A percentile compares a stretch with the other conserved stretches of the same genome.
These are phyloP conservation scores for Paratilapia polleni DNA, from an alignment of 2,113 vertebrate species.

Conservation along the genomic window DNA sequence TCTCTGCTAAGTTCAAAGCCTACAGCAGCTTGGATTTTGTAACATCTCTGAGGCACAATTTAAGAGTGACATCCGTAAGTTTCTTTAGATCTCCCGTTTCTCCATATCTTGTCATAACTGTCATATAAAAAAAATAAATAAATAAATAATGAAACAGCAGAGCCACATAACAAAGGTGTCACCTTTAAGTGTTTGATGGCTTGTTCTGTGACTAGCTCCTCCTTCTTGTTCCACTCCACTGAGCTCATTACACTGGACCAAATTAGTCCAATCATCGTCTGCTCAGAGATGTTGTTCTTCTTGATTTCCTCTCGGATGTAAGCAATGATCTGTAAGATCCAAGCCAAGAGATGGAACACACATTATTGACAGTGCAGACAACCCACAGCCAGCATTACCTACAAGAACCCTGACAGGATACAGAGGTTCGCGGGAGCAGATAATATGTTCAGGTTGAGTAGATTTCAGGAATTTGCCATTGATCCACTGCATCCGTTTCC, in stretches of 20 bases:
- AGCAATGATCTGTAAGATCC: constrained; percentile 85
- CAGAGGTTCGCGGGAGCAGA: not conserved
- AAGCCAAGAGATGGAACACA: not conserved
- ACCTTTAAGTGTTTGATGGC: constrained; percentile 97
- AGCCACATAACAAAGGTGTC: not conserved
- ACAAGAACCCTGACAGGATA: not conserved
- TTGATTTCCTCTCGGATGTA: constrained; percentile 96
- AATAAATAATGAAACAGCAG: not conserved
- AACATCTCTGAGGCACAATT: not conserved
- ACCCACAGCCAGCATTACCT: not conserved
- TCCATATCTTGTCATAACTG: not conserved
- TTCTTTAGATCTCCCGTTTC: not conserved
- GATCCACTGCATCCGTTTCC: constrained; percentile 29
- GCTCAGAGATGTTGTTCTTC: constrained; percentile 95
- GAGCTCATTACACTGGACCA: constrained; percentile 98
- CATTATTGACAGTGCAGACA: constrained; percentile 6
- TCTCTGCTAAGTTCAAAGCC: not conserved
- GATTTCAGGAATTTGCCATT: constrained; percentile 35
- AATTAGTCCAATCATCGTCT: constrained; percentile 92
- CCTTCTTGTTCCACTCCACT: constrained; percentile 99
- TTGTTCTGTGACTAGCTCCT: constrained; percentile 98
- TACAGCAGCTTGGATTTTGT: not conserved
- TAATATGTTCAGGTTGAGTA: constrained; percentile 32
- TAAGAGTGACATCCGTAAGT: not conserved
- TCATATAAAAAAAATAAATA: not conserved